Conservation (phyloP, 1,140 invertebrate species). For the Danaus melanippus region DNA sequence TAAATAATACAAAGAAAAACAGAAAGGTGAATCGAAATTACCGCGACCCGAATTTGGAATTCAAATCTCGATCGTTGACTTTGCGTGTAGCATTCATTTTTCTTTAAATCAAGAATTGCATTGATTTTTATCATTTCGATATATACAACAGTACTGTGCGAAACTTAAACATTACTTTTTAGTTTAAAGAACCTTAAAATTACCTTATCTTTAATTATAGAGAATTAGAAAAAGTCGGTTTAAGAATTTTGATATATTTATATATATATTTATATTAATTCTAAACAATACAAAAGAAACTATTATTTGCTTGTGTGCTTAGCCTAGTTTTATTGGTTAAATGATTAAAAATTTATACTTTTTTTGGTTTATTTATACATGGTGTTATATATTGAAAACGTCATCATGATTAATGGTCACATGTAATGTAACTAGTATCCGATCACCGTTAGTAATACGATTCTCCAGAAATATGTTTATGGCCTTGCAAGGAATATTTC, state of each 20-base stretch:
- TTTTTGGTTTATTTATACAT: not conserved
- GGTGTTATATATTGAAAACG: not conserved
- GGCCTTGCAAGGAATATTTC: constrained; percentile 40
- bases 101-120: too few species aligned
- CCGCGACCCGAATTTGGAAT: constrained; percentile 66
- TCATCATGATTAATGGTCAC: constrained; percentile 3
- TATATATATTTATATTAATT: too few species aligned
- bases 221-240: too few species aligned
- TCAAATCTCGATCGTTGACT: constrained; percentile 69
- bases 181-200: too few species aligned
- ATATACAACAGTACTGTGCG: too few species aligned
- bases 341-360: constrained; percentile 8
- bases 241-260: too few species aligned
- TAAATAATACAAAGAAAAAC: constrained; percentile 69
- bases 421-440: constrained; percentile 18
- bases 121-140: too few species aligned
- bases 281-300: too few species aligned
- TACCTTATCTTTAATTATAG: too few species aligned
- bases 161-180: too few species aligned
- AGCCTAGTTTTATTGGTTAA: too few species aligned
- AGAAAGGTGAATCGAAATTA: constrained; percentile 65
- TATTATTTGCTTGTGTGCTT: too few species aligned
- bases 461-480: constrained; percentile 45
- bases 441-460: constrained; percentile 21
- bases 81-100: constrained; percentile 13